Conservation (phyloP, 2,888 invertebrate genomes). For the Vesta saturnalis region DNA sequence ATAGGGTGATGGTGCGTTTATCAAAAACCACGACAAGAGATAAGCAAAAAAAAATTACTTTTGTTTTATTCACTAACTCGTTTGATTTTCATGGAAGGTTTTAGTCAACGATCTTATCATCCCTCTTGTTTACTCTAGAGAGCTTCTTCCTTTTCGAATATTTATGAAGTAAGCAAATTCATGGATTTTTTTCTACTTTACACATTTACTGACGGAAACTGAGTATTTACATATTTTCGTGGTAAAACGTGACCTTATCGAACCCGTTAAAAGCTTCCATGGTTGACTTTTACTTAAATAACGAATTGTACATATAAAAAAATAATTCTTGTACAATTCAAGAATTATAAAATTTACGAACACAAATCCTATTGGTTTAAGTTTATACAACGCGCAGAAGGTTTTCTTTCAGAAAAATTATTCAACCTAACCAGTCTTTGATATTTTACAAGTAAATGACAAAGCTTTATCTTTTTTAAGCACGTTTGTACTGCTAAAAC, state of each 20-base stretch:
- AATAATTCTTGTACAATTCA: no score
- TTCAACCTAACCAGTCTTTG: no score
- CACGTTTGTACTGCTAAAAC: background rate
- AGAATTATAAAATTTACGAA: no score
- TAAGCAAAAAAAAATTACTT: slow-evolving; percentile 17
- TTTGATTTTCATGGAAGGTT: slow-evolving; percentile 31
- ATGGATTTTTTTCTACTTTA: slow-evolving; percentile 28
- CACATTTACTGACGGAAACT: slow-evolving; percentile 24
- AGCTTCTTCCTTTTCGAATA: slow-evolving; percentile 32
- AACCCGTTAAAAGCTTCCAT: slow-evolving; percentile 24
- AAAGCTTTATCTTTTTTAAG: no score
- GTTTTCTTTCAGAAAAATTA: no score
- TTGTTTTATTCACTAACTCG: slow-evolving; percentile 31
- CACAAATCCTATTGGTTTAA: no score
- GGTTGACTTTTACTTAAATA: slow-evolving; percentile 10
- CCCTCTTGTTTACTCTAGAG: slow-evolving; percentile 31
- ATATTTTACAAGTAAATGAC: no score
- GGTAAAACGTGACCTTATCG: slow-evolving; percentile 22
- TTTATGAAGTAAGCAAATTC: slow-evolving; percentile 33
- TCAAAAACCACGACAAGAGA: slow-evolving; percentile 13
- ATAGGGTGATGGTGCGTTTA: slow-evolving; percentile 7
- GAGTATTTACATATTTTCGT: slow-evolving; percentile 25
- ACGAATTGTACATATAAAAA: background rate
- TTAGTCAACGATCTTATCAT: slow-evolving; percentile 32
- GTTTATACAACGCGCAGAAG: no score